A percentile compares a stretch with the other conserved stretches of the same genome.
Conservation (phyloP, 2,113 vertebrate species). For the Orthochromis malagaraziensis region DNA sequence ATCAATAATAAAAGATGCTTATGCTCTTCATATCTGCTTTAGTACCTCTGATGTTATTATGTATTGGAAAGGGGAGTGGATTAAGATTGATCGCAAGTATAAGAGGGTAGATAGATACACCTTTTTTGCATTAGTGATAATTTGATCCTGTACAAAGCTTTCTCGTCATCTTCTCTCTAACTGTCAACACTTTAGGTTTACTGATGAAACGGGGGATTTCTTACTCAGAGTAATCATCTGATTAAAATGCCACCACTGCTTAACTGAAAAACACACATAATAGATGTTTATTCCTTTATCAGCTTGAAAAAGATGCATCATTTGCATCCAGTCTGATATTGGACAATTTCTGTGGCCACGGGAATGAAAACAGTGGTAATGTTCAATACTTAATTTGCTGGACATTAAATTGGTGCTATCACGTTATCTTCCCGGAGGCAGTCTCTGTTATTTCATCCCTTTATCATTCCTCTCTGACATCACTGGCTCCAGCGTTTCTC, state of each 20-base stretch:
- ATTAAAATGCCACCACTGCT: not conserved
- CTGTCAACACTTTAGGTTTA: not conserved
- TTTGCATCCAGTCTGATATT: not conserved
- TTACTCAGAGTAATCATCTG: not conserved
- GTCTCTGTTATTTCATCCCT: slow-evolving; percentile 21
- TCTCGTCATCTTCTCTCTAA: not conserved
- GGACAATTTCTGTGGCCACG: not conserved
- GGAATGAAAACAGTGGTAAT: not conserved
- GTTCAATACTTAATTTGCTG: not conserved
- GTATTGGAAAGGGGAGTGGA: not conserved
- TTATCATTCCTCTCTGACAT: slow-evolving; percentile 28
- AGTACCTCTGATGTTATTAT: not conserved
- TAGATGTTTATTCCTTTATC: not conserved
- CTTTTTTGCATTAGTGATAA: not conserved
- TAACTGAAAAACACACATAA: not conserved
- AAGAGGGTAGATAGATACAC: not conserved
- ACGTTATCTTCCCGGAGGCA: not conserved
- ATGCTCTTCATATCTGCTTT: not conserved
- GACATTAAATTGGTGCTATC: not conserved
- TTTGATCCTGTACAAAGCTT: not conserved
- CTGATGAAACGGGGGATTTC: not conserved
- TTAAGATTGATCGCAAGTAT: not conserved
- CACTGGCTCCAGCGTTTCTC: not conserved
- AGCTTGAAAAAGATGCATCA: not conserved
- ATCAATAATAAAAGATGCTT: not conserved